Evolutionary conservation across 2,113 vertebrate genomes (phyloP), one percentile per base, ranked within the genome.

Genomic region (Grallaria varia): DNA sequence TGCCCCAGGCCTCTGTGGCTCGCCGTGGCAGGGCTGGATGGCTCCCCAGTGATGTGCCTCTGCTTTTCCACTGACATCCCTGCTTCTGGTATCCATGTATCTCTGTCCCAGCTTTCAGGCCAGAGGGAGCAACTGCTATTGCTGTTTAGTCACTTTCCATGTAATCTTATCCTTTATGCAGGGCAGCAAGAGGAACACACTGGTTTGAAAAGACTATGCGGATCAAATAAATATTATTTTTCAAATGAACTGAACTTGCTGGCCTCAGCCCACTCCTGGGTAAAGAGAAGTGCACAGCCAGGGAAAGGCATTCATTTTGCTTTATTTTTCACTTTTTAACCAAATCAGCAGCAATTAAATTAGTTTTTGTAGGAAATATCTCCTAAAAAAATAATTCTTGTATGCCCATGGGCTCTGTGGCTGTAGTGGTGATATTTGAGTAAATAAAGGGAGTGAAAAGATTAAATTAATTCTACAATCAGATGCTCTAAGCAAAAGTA

Each of bases 221-320:
- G 69, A 23, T 91, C 83, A 95, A 97, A 94, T 86, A 84, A 89
- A 63, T 44, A 94, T n/a, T 83, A 40, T 62, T 76, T 96, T 95
- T 59, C 58, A 94, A 75, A 95, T 67, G 12, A 96, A 94, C 58
- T 73, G 30, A 95, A 91, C 73, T 89, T 91, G 58, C 42, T 78
- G 45, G 13, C 59, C 47, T 47, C 59, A 28, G 42, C 53, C 82
- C 55, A 64, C 40, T 96, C 69, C 66, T 4, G 12, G n/a, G 50
- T 52, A 53, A 52, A 75, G 28, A 91, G 30, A 68, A 86, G 30
- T 18, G 21, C 77, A 81, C n/a, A 83, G 37, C 31, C 55, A 82
- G 66, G 47, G 44, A 89, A 89, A 94, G 59, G 25, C 44, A 87
- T 79, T 49, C 2, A 12, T 73, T 81, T 33, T 85, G 33, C 12